A percentile compares a stretch with the other conserved stretches of the same genome.
These are phyloP conservation scores for Heliconius charithonia DNA, from an alignment of 2,888 invertebrate species.

Conservation along the genomic window DNA sequence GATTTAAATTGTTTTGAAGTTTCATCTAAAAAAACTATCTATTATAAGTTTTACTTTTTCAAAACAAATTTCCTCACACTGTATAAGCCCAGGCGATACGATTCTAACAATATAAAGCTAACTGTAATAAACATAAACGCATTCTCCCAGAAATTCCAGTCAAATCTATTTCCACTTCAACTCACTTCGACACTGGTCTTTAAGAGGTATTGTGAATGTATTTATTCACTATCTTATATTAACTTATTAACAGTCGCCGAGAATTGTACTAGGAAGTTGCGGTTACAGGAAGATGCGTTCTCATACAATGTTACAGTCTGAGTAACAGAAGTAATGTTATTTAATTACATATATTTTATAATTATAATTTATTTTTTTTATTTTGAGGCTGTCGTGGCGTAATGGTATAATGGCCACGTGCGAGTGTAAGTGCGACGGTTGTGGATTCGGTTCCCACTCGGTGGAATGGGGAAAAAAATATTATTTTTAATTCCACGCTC, in stretches of 20 bases:
- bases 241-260: constrained; percentile 27
- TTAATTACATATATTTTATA: not conserved
- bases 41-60: not conserved
- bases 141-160: constrained; percentile 17
- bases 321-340: not conserved
- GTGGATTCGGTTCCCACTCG: too few species aligned
- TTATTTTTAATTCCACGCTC: too few species aligned
- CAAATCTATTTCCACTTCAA: constrained; percentile 21
- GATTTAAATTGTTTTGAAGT: not conserved
- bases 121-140: constrained; percentile 22
- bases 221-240: constrained; percentile 31
- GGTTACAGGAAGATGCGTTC: constrained; percentile 31
- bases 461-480: too few species aligned
- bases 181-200: constrained; percentile 7
- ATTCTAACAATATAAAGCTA: constrained; percentile 12
- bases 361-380: not conserved
- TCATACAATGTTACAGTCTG: constrained; percentile 9
- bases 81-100: not conserved
- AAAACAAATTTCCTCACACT: not conserved
- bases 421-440: too few species aligned
- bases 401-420: too few species aligned
- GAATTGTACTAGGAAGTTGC: constrained; percentile 28
- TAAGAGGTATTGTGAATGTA: constrained; percentile 24
- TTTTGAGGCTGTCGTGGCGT: too few species aligned
- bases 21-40: too few species aligned